Base-by-base conservation (phyloP, 2,888 invertebrate genomes). In the Ormyrus thymus region DNA sequence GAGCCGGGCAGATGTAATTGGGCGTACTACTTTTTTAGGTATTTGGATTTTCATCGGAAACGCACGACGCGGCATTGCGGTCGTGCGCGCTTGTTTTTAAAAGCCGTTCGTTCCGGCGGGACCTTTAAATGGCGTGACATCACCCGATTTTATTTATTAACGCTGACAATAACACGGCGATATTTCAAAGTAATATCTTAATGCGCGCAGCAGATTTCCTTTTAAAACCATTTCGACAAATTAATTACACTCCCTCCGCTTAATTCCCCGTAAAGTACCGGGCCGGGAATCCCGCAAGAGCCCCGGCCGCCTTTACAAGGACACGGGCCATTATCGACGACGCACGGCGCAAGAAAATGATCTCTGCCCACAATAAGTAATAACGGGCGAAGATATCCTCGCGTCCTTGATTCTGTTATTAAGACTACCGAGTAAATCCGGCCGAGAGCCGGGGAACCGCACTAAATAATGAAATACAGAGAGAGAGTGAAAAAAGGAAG, bases 361-460 rank as follows among this genome's bases (percentile, higher is more conserved):
- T 58, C 51, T 15, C 58, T 0, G 9, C 7, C 10, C 13, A 45
- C 61, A 72, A 72, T 78, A 75, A 74, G 53, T 79, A 74, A 73
- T 58, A 66, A 68, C 58, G 73, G 13, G 71, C 1, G n/a, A 53
- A 73, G 62, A 45, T 62, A 69, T 66, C 70, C 6, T 6, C n/a
- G 55, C 50, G 61, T 61, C 68, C 55, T 62, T 70, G 70, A 79
- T 79, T 70, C 65, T 43, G 70, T 65, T 70, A 79, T 69, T 78
- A 74, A 68, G 43, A 43, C 66, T 78, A 72, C 55, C 58, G 78
- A 62, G 69, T 61, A 69, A 69, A 69, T 69, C 45, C 56, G 43
- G 29, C 29, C 29, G 29, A 62, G 56, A 56, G 61, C 69, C 62
- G 11, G 66, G 45, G 13, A 13, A 45, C 7, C 10, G 50, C 15